phyloP scores from a whole-genome alignment of 2,888 invertebrate species.

The Rhorus exstirpatorius region DNA sequence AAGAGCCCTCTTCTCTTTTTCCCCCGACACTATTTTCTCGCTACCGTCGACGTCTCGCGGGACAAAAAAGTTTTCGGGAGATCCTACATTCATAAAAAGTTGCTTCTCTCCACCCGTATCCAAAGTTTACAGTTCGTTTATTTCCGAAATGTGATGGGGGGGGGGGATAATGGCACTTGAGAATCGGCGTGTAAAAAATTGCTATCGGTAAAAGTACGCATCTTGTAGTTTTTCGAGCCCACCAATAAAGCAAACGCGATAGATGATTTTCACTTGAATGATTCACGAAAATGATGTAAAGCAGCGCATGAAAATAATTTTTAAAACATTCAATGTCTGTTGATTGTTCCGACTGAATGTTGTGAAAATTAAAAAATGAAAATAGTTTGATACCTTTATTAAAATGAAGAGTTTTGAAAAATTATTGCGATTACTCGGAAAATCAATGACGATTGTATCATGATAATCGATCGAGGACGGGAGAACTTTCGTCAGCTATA shows the following conservation, averaged over 20 bases:
- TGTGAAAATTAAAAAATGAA: too few relatives aligned
- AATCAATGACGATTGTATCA: neutral
- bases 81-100: conserved; percentile 29
- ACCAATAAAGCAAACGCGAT: conserved; percentile 33
- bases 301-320: too few relatives aligned
- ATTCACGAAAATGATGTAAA: too few relatives aligned
- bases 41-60: conserved; percentile 2
- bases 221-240: conserved; percentile 27
- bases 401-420: neutral
- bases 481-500: neutral
- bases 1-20: conserved; percentile 2
- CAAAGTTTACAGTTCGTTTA: conserved; percentile 61
- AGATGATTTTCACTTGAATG: neutral
- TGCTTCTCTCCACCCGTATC: conserved; percentile 42
- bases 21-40: conserved; percentile 1
- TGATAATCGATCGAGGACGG: too few relatives aligned
- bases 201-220: neutral
- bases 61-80: conserved; percentile 45
- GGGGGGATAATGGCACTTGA: neutral
- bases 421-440: neutral
- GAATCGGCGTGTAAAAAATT: conserved; percentile 51
- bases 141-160: conserved; percentile 24
- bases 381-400: neutral
- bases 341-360: neutral
- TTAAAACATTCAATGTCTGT: too few relatives aligned